Evolutionary conservation across 2,888 invertebrate species (phyloP).

Genomic region (Caprella mutica): DNA sequence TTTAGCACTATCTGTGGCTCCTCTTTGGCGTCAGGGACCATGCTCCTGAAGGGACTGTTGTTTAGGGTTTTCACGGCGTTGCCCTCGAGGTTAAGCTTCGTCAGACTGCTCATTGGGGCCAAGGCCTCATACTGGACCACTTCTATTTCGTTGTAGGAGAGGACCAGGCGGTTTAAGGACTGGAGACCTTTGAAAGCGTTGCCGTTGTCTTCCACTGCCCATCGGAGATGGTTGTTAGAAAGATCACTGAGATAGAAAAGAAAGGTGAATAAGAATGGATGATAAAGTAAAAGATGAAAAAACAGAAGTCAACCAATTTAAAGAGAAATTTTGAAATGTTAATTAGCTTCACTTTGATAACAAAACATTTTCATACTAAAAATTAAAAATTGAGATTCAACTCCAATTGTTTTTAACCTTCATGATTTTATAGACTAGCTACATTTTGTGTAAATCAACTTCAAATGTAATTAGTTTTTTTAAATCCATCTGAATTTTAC

Average conservation of each 20-base stretch:
- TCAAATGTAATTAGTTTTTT: too few relatives aligned
- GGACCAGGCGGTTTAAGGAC: conserved; percentile 59
- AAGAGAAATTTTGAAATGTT: too few relatives aligned
- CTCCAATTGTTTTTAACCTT: not conserved
- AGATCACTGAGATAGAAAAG: conserved; percentile 39
- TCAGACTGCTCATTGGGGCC: conserved; percentile 59
- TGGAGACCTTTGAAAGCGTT: conserved; percentile 66
- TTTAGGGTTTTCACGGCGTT: conserved; percentile 80
- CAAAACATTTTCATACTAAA: too few relatives aligned
- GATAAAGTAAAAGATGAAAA: conserved; percentile 46
- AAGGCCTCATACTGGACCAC: conserved; percentile 75
- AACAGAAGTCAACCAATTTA: too few relatives aligned
- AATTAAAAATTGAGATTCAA: too few relatives aligned
- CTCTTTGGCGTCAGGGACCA: conserved; percentile 51
- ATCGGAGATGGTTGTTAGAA: conserved; percentile 38
- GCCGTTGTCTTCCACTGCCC: conserved; percentile 74
- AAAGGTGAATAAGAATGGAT: conserved; percentile 5
- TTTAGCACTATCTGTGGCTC: conserved; percentile 47
- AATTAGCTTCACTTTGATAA: too few relatives aligned
- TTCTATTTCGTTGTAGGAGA: conserved; percentile 69
- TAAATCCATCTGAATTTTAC: too few relatives aligned
- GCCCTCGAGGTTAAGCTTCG: conserved; percentile 60
- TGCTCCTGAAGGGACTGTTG: conserved; percentile 64
- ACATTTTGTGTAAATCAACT: too few relatives aligned
- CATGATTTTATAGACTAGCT: too few relatives aligned